Percentiles rank a stretch among this genome's conserved stretches.
phyloP scores from a whole-genome alignment of 2,888 invertebrate species.

The Phortica magna region DNA sequence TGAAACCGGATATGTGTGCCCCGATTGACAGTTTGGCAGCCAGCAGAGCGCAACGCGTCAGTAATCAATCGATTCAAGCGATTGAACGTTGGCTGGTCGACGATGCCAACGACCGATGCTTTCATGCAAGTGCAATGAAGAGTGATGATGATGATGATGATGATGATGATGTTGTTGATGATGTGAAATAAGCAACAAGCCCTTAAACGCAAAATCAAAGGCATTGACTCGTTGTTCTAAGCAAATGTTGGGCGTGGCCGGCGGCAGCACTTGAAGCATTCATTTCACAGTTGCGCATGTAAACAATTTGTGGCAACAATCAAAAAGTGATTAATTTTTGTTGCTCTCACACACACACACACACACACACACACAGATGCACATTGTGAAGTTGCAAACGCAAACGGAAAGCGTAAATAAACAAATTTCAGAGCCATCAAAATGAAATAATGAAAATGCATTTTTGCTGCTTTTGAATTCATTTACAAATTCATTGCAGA shows the following conservation, averaged over 20 bases:
- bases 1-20: conserved; percentile 70
- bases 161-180: too few relatives aligned
- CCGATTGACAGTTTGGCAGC: conserved; percentile 59
- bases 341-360: background rate
- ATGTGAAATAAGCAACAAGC: too few relatives aligned
- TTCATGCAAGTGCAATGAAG: background rate
- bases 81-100: background rate
- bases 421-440: background rate
- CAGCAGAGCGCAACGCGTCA: background rate
- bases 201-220: too few relatives aligned
- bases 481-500: background rate
- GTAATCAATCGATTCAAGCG: conserved; percentile 14
- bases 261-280: background rate
- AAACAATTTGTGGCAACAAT: background rate
- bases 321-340: background rate
- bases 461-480: background rate
- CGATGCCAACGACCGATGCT: background rate
- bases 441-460: background rate
- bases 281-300: background rate
- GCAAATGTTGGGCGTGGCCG: too few relatives aligned
- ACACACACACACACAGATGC: background rate
- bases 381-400: background rate
- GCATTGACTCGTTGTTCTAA: too few relatives aligned
- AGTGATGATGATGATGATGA: background rate
- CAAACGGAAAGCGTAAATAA: background rate